Evolutionary conservation across 2,797 vertebrate species (phyloP), one percentile per base, ranked within the genome.

Genomic region (Amniataba percoides): DNA sequence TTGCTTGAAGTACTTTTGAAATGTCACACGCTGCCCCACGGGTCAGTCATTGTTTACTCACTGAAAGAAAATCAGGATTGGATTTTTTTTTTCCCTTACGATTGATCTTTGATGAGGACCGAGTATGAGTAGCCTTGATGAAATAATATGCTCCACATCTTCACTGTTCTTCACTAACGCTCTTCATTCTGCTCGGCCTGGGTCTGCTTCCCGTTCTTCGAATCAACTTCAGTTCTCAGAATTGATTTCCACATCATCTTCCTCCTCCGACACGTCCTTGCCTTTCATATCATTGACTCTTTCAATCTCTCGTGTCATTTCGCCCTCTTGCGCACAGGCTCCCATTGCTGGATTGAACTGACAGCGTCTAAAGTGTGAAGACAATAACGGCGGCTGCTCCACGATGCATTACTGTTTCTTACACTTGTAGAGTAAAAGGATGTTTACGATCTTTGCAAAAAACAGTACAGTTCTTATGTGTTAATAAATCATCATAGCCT

Each of bases 401-500:
- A 27, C 42, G 11, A 49, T 27, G 5, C 12, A 34, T 15, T 7
- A 18, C 40, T 25, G 40, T 43, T 45, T 61, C 25, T 31, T 18
- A 43, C 16, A 62, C 23, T 61, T 25, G 8, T 43, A 43, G 10
- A 40, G 1, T 42, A 7, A n/a, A 36, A 36, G 36, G n/a, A 31
- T 5, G 7, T 16, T 49, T 18, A 5, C 18, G 6, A 21, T 19
- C 34, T 19, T 34, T 2, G 21, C 13, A 68, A 43, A 43, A 57
- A 36, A 36, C 18, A 45, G 46, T 9, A 34, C 45, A 46, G 18
- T 36, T 36, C 34, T 36, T 36, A 7, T 15, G 9, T 59, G 0
- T 55, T 67, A 52, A 77, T 64, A 55, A 66, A 83, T 70, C 60
- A 71, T 67, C n/a, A 59, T 7, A 51, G 56, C 21, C 3, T 64